These are phyloP conservation scores for Netelia virgata DNA, from an alignment of 2,888 invertebrate species.

Conservation along the genomic window DNA sequence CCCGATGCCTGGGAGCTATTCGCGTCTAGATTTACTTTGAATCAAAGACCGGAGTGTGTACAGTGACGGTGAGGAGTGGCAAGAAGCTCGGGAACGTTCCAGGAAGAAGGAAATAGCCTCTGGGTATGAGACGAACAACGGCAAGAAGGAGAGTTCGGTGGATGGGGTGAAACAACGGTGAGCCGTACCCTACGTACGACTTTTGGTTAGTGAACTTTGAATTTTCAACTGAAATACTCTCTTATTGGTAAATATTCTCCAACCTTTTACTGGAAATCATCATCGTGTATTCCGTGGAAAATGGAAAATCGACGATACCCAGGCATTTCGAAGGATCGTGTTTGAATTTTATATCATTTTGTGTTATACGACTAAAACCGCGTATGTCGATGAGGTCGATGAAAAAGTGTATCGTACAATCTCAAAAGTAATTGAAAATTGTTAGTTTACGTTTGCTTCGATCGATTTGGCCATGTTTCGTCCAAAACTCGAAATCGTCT, in stretches of 20 bases:
- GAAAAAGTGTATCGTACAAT: no score
- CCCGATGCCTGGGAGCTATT: slow-evolving; percentile 67
- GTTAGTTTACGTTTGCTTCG: not conserved
- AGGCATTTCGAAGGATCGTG: not conserved
- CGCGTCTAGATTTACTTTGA: slow-evolving; percentile 71
- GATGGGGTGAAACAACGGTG: slow-evolving; percentile 10
- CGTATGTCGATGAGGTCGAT: not conserved
- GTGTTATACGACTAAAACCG: not conserved
- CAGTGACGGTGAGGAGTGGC: slow-evolving; percentile 56
- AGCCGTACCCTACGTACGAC: slow-evolving; percentile 1
- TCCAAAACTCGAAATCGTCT: not conserved
- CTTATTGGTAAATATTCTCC: slow-evolving; percentile 20
- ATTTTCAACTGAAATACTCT: slow-evolving; percentile 27
- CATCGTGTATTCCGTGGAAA: not conserved
- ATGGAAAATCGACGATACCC: not conserved
- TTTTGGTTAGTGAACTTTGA: slow-evolving; percentile 27
- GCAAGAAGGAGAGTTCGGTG: slow-evolving; percentile 35
- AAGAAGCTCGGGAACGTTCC: slow-evolving; percentile 36
- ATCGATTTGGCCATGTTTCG: no score
- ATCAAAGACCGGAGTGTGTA: slow-evolving; percentile 69
- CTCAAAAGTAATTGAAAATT: no score
- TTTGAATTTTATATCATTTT: not conserved
- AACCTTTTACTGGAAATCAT: not conserved
- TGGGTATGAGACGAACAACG: slow-evolving; percentile 43
- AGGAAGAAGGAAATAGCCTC: slow-evolving; percentile 53